Evolutionary conservation across 2,888 invertebrate genomes (phyloP).

Genomic region (Liodrosophila aerea): DNA sequence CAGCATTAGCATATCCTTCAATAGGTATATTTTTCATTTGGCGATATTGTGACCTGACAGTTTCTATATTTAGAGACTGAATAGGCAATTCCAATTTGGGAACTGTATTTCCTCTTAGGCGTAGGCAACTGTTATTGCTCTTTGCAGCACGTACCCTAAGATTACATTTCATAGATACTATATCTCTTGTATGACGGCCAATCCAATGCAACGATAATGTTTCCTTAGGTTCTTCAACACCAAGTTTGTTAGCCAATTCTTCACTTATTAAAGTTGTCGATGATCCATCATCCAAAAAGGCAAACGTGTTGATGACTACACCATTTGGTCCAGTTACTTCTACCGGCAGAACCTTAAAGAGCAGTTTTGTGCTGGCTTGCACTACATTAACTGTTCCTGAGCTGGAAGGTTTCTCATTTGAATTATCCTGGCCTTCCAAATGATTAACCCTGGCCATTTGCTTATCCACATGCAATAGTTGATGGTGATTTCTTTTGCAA

Average conservation of each 20-base stretch:
- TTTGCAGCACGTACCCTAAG: neutral
- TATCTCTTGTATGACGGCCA: neutral
- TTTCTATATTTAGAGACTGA: neutral
- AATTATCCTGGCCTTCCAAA: too few species aligned
- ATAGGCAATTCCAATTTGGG: constrained; percentile 2
- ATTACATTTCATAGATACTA: neutral
- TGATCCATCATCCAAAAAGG: constrained; percentile 1
- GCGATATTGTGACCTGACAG: neutral
- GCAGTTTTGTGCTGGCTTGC: too few species aligned
- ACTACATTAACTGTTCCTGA: too few species aligned
- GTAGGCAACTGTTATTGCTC: too few species aligned
- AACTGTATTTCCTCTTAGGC: neutral
- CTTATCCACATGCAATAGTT: too few species aligned
- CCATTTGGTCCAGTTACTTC: too few species aligned
- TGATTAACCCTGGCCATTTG: too few species aligned
- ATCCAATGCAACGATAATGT: constrained; percentile 1
- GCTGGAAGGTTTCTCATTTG: too few species aligned
- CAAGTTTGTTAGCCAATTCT: neutral
- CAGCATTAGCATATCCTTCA: neutral
- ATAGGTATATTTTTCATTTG: neutral
- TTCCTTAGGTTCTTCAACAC: neutral
- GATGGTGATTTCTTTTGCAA: too few species aligned
- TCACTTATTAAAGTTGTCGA: neutral
- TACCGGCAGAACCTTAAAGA: too few species aligned
- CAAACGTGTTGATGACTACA: neutral